These are phyloP conservation scores for Megathymus violae DNA, from an alignment of 1,140 invertebrate genomes.

Conservation along the genomic window DNA sequence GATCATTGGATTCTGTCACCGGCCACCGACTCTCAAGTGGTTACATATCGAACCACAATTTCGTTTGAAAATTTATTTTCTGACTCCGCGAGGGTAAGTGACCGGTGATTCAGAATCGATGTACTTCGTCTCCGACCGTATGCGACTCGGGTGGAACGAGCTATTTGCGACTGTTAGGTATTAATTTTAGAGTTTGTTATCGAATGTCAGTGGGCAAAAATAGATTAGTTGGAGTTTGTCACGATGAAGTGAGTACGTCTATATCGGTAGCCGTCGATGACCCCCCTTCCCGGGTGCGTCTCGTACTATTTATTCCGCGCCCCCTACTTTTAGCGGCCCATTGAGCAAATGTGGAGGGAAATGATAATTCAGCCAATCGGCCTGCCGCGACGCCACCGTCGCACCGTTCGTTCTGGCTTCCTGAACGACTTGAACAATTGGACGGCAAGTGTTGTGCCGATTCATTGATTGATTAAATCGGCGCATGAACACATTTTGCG, in stretches of 20 bases:
- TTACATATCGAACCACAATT: conserved; percentile 39
- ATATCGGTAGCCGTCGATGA: conserved; percentile 52
- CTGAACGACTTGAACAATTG: conserved; percentile 9
- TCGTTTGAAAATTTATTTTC: conserved; percentile 50
- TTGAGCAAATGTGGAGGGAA: conserved; percentile 53
- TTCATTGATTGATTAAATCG: conserved; percentile 32
- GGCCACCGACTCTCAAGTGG: neutral
- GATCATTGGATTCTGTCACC: neutral
- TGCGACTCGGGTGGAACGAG: neutral
- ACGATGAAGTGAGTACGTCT: conserved; percentile 38
- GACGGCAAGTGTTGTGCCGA: neutral
- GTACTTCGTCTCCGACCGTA: neutral
- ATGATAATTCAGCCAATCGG: conserved; percentile 32
- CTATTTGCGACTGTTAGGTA: neutral
- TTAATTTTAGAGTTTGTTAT: conserved; percentile 26
- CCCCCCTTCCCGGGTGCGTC: conserved; percentile 45
- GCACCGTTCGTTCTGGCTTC: conserved; percentile 2
- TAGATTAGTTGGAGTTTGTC: conserved; percentile 21
- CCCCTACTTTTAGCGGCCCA: conserved; percentile 55
- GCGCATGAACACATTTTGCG: conserved; percentile 4
- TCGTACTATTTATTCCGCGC: conserved; percentile 57
- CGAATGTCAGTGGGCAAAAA: neutral
- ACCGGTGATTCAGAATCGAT: conserved; percentile 58
- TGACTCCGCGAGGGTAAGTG: conserved; percentile 61
- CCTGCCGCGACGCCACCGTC: too few relatives aligned